Evolutionary conservation across 2,888 invertebrate species (phyloP).

Genomic region (Cybosia mesomella): DNA sequence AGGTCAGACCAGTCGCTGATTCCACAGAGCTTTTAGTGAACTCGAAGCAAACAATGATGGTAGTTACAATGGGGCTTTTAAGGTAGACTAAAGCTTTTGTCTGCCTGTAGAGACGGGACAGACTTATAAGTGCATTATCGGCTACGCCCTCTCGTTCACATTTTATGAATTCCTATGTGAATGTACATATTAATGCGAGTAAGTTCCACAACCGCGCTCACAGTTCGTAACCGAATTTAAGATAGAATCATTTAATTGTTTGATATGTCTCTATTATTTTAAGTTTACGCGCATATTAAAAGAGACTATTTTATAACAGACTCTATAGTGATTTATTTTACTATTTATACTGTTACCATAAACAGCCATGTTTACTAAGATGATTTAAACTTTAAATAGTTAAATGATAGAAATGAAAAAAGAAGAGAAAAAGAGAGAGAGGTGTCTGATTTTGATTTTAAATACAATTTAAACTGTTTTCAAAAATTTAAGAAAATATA

Average conservation of each 20-base stretch:
- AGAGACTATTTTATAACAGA: no score
- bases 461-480: no score
- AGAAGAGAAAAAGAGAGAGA: no score
- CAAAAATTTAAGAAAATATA: no score
- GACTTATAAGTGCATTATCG: constrained; percentile 67
- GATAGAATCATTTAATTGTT: not conserved
- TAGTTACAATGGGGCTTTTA: constrained; percentile 77
- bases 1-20: constrained; percentile 61
- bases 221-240: not conserved
- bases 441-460: no score
- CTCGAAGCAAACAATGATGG: constrained; percentile 73
- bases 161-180: constrained; percentile 16
- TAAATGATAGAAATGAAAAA: no score
- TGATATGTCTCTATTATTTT: no score
- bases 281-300: no score
- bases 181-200: not conserved
- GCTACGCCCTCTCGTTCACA: constrained; percentile 40
- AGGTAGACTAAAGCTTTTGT: constrained; percentile 73
- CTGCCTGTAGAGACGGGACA: constrained; percentile 53
- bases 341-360: no score
- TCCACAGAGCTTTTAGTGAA: constrained; percentile 71
- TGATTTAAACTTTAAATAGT: no score
- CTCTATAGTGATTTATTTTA: no score
- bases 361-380: no score
- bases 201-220: not conserved